Percentiles rank a stretch among this genome's conserved stretches.
These are phyloP conservation scores for Crocallis elinguaria DNA, from an alignment of 2,888 invertebrate species.

Conservation along the genomic window DNA sequence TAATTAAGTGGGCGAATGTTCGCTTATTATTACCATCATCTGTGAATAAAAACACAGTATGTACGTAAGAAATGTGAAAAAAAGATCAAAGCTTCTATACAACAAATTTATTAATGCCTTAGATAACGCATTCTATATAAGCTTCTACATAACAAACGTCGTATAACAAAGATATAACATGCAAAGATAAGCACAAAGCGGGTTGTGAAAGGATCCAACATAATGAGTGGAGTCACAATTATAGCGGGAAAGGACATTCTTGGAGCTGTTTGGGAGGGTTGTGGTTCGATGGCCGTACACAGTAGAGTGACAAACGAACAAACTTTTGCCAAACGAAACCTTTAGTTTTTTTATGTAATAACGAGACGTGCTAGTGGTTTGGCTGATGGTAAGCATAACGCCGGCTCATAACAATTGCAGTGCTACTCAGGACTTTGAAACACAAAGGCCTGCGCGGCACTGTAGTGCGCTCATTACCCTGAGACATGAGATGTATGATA, in stretches of 20 bases:
- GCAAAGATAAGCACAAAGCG: slow-evolving; percentile 76
- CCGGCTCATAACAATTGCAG: too few species aligned
- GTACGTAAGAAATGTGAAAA: too few species aligned
- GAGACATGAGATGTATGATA: too few species aligned
- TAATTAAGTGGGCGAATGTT: too few species aligned
- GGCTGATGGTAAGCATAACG: too few species aligned
- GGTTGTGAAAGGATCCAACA: slow-evolving; percentile 76
- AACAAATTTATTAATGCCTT: not conserved
- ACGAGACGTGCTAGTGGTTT: not conserved
- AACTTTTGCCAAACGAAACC: too few species aligned
- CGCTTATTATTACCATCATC: too few species aligned
- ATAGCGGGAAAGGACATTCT: slow-evolving; percentile 81
- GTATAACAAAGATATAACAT: slow-evolving; percentile 39
- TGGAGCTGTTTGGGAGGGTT: slow-evolving; percentile 54
- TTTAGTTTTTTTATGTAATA: not conserved
- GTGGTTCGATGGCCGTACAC: slow-evolving; percentile 32
- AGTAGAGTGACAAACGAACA: slow-evolving; percentile 6
- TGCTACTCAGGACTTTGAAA: too few species aligned
- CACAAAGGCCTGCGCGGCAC: too few species aligned
- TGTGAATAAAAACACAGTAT: too few species aligned
- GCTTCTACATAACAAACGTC: slow-evolving; percentile 16
- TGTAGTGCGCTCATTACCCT: too few species aligned
- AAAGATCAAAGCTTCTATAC: slow-evolving; percentile 2
- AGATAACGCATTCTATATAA: slow-evolving; percentile 9
- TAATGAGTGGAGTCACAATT: slow-evolving; percentile 83